Evolutionary conservation across 2,888 invertebrate genomes (phyloP).

Genomic region (Allygus modestus): DNA sequence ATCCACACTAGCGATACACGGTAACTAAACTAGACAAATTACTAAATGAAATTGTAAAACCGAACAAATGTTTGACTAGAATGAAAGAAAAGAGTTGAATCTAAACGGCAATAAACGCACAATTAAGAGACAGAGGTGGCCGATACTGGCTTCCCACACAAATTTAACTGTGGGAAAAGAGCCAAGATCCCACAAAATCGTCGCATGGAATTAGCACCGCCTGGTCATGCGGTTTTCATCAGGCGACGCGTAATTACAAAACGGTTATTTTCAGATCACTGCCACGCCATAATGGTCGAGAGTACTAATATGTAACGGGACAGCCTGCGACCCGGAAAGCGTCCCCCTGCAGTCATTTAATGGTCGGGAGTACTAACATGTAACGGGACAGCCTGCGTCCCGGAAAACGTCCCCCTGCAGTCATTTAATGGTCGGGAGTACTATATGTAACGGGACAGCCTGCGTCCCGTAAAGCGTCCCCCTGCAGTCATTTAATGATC

Average conservation of each 20-base stretch:
- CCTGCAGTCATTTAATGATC: too few relatives aligned
- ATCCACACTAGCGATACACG: too few relatives aligned
- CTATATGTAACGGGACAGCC: too few relatives aligned
- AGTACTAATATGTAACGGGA: too few relatives aligned
- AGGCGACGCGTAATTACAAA: not conserved
- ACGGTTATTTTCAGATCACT: constrained; percentile 21
- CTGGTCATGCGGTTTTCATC: constrained; percentile 14
- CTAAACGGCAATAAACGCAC: not conserved
- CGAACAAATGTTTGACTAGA: not conserved
- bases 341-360: too few relatives aligned
- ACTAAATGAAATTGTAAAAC: too few relatives aligned
- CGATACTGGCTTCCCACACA: constrained; percentile 28
- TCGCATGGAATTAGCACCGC: constrained; percentile 9
- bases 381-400: too few relatives aligned
- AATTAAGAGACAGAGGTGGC: not conserved
- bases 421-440: too few relatives aligned
- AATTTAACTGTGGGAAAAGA: constrained; percentile 39
- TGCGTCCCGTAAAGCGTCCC: too few relatives aligned
- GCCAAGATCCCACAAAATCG: constrained; percentile 18
- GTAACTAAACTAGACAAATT: too few relatives aligned
- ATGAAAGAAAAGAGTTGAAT: not conserved
- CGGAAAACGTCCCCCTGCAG: too few relatives aligned
- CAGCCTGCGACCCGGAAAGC: not conserved
- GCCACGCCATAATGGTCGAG: not conserved
- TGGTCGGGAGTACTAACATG: too few relatives aligned